Conservation (phyloP, 2,888 invertebrate genomes). For the Leptopterna dolabrata region DNA sequence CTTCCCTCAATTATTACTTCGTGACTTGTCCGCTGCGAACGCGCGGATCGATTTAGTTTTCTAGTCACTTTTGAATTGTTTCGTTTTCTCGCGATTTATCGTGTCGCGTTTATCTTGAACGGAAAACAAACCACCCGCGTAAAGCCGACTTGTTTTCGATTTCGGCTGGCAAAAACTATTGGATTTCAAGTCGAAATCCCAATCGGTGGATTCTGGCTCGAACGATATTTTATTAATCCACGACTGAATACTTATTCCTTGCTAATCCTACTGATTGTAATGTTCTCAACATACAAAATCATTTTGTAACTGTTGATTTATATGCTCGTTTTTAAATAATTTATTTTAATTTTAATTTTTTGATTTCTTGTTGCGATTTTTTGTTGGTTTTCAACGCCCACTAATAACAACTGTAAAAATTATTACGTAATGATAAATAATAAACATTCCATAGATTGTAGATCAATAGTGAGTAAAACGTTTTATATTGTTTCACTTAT, state of each 20-base stretch:
- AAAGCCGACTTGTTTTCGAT: too few relatives aligned
- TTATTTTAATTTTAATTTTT: neutral
- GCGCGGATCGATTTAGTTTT: slow-evolving; percentile 29
- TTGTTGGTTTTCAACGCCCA: neutral
- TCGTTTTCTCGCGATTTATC: neutral
- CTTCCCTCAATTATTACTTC: slow-evolving; percentile 15
- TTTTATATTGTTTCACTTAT: neutral
- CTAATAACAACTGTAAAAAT: neutral
- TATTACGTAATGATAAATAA: neutral
- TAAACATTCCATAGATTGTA: slow-evolving; percentile 43
- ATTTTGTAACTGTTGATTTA: neutral
- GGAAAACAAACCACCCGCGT: neutral
- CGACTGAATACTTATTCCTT: slow-evolving; percentile 8
- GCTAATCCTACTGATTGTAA: neutral
- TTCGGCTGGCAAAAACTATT: too few relatives aligned
- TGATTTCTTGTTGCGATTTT: neutral
- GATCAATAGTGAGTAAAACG: neutral
- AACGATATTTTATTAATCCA: neutral
- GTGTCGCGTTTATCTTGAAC: neutral
- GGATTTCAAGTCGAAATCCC: too few relatives aligned
- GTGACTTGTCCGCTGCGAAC: slow-evolving; percentile 20
- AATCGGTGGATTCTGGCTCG: neutral
- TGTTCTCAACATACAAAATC: neutral
- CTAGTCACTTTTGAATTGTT: slow-evolving; percentile 43
- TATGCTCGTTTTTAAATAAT: neutral